Base-by-base conservation (phyloP, 2,113 vertebrate species). In the Lophura nycthemera region DNA sequence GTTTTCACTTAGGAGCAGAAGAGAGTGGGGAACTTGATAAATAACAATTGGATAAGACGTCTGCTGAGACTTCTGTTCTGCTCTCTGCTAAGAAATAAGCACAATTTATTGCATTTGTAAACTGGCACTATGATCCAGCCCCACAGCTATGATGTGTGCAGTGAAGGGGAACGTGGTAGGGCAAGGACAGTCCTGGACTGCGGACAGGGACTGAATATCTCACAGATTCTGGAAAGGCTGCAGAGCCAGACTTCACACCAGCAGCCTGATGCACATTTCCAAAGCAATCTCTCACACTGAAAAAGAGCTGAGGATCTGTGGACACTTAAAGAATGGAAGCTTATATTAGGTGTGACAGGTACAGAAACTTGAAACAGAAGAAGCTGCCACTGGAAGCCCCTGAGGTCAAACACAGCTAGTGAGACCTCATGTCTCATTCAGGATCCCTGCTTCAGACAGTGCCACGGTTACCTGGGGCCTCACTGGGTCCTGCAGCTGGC, bases 1-100 rank as follows among this genome's bases (percentile, higher is more conserved):
- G 20, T 91, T 95, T 92, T 94, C 79, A 60, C 69, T 74, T 57
- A 77, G 42, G 38, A 93, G 64, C 69, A 86, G 82, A 95, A 93
- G 27, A 92, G 77, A 67, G 43, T 88, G 61, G 47, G 61, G 61
- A 80, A 74, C 63, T 89, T 64, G n/a, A 20, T 91, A 88, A 83
- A 80, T 60, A 92, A 57, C 57, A 75, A 78, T 61, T 75, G 82
- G 56, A 19, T 77, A 74, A 85, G 67, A 24, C 2, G 2, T 81
- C 90, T 94, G 84, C 79, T 69, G 76, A 81, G 91, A 61, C 85
- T 86, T 65, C 82, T 80, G 82, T 24, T 78, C 82, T 88, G 72
- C 59, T 86, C n/a, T 88, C 87, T 93, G 87, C 65, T 86, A 25
- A 81, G 30, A 52, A 48, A 47, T n/a, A 57, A 86, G 52, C 61